Percentiles rank a stretch among this genome's conserved stretches.
Conservation (phyloP, 2,888 invertebrate genomes). For the Apotomis turbidana region DNA sequence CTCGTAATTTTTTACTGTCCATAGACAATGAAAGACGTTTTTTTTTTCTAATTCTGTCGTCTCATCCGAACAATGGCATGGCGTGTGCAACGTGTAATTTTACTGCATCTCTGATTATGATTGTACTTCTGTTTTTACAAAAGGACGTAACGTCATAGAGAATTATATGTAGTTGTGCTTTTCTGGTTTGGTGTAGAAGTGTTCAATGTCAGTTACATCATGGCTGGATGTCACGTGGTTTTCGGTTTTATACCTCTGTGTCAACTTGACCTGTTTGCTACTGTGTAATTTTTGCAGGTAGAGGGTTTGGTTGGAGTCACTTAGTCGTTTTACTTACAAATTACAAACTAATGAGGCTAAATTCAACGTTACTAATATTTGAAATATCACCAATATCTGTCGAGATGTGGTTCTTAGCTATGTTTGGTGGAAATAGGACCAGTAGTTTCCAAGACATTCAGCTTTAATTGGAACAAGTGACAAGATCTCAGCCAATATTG, state of each 20-base stretch:
- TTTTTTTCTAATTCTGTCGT: slow-evolving; percentile 23
- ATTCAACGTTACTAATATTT: too few relatives aligned
- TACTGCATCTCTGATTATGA: slow-evolving; percentile 28
- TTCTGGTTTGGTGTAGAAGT: neutral
- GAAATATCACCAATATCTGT: too few relatives aligned
- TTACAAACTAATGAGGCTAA: too few relatives aligned
- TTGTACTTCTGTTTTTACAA: neutral
- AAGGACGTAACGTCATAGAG: slow-evolving; percentile 7
- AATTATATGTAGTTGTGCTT: neutral
- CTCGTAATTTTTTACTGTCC: slow-evolving; percentile 17
- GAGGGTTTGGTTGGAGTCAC: neutral
- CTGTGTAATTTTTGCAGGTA: slow-evolving; percentile 1
- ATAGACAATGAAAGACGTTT: slow-evolving; percentile 16
- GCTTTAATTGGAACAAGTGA: too few relatives aligned
- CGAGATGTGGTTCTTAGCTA: too few relatives aligned
- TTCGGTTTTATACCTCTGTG: slow-evolving; percentile 9
- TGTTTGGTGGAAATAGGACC: too few relatives aligned
- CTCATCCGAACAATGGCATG: slow-evolving; percentile 27
- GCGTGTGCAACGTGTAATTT: slow-evolving; percentile 33
- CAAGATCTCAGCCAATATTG: too few relatives aligned
- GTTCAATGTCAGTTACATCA: slow-evolving; percentile 33
- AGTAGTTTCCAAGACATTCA: too few relatives aligned
- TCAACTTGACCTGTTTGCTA: slow-evolving; percentile 22
- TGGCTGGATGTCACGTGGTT: slow-evolving; percentile 19
- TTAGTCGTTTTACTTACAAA: neutral